Conservation (phyloP, 2,888 invertebrate species). For the Petrolisthes cinctipes region DNA sequence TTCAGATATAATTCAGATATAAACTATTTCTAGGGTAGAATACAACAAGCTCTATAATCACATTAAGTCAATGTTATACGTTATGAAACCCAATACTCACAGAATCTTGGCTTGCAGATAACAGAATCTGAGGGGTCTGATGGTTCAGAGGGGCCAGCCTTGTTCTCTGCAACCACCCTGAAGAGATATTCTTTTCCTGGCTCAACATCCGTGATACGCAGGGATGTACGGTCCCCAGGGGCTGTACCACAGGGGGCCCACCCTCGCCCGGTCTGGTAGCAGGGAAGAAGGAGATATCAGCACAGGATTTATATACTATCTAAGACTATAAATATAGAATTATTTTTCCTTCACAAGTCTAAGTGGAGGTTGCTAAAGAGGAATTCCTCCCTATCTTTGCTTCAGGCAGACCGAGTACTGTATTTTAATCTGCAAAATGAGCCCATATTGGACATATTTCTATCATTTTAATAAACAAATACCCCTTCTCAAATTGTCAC, state of each 20-base stretch:
- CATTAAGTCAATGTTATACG: background rate
- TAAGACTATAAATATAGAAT: too few relatives aligned
- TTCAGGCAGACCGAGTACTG: too few relatives aligned
- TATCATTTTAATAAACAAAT: too few relatives aligned
- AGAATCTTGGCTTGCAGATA: slow-evolving; percentile 86
- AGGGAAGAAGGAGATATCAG: background rate
- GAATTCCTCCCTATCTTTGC: too few relatives aligned
- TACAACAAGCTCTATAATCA: too few relatives aligned
- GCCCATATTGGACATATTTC: too few relatives aligned
- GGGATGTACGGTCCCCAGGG: slow-evolving; percentile 74
- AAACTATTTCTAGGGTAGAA: too few relatives aligned
- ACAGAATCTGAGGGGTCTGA: slow-evolving; percentile 88
- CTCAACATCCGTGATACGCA: slow-evolving; percentile 84
- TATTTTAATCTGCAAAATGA: too few relatives aligned
- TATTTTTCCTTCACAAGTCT: background rate
- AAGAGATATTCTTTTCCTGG: slow-evolving; percentile 91
- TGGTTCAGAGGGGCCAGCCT: slow-evolving; percentile 90
- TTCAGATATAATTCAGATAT: too few relatives aligned
- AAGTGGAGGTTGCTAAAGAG: too few relatives aligned
- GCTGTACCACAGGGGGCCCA: slow-evolving; percentile 61
- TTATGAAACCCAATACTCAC: slow-evolving; percentile 73
- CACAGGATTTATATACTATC: background rate
- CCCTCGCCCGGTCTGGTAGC: slow-evolving; percentile 56
- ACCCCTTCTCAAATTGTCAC: too few relatives aligned
- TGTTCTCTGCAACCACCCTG: slow-evolving; percentile 89